Percentiles rank a stretch among this genome's conserved stretches.
Conservation (phyloP, 2,113 vertebrate genomes). For the Neogobius melanostomus region DNA sequence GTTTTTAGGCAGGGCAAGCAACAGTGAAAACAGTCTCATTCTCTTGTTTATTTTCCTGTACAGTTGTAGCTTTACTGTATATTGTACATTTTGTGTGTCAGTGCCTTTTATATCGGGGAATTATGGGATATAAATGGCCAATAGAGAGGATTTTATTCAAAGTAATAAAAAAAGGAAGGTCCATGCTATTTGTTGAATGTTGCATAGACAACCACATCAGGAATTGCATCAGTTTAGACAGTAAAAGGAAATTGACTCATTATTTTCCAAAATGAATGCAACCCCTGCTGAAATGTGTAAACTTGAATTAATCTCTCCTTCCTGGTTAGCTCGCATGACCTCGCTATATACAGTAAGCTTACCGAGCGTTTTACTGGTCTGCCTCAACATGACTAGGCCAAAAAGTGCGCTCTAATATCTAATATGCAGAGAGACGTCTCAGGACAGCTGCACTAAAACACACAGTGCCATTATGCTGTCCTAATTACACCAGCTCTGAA, state of each 20-base stretch:
- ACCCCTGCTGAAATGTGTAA: background rate
- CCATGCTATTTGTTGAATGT: too few relatives aligned
- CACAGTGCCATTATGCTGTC: conserved; percentile 50
- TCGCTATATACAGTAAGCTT: background rate
- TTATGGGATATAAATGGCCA: too few relatives aligned
- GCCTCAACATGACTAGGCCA: conserved; percentile 14
- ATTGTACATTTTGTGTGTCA: too few relatives aligned
- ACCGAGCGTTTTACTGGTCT: conserved; percentile 17
- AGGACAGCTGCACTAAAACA: conserved; percentile 54
- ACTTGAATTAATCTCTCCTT: background rate
- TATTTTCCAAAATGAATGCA: background rate
- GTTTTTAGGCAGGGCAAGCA: too few relatives aligned
- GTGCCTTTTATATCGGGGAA: too few relatives aligned
- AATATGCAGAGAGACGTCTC: conserved; percentile 27
- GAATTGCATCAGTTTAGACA: background rate
- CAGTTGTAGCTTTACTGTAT: too few relatives aligned
- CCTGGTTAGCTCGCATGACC: background rate
- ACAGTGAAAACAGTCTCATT: too few relatives aligned
- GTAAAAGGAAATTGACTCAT: background rate
- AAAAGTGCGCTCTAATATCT: conserved; percentile 10
- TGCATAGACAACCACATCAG: background rate
- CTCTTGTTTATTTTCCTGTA: too few relatives aligned
- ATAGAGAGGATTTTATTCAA: too few relatives aligned
- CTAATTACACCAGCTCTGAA: conserved; percentile 53
- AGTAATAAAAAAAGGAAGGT: too few relatives aligned